Evolutionary conservation across 2,113 vertebrate genomes (phyloP), one percentile per base, ranked within the genome.

Genomic region (Paratilapia polleni): DNA sequence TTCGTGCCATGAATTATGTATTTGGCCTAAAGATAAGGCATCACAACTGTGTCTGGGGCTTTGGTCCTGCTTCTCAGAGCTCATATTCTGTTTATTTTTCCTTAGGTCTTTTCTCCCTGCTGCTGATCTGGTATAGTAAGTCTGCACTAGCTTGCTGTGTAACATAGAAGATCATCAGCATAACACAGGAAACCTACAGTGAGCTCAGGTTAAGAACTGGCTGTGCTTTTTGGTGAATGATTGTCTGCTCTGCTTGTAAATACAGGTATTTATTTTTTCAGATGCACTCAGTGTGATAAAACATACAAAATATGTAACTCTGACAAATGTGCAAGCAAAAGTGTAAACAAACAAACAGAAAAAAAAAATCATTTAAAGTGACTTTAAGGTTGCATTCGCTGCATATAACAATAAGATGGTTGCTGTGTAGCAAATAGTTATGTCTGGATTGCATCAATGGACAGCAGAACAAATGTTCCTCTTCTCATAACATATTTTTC

Each of bases 361-460:
- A 95, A 89, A 91, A 90, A 75, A 56, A 6, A 9, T 92, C 28
- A 85, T 94, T 81, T 89, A 95, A 92, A 96, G 96, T 90, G 94
- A 93, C 95, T 89, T 95, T 14, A 94, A 95, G 92, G 94, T 91
- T 97, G 96, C 96, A 96, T 97, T 97, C 96, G n/a, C 95, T 90
- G 60, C 66, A 88, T 88, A 95, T 95, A 95, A 95, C 94, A 95
- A 96, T 92, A 91, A 95, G 92, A 95, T 94, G 93, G 96, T 95
- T 95, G 89, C 94, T 76, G 14, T 62, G 95, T 4, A 94, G 94
- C 94, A 96, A 97, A 96, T 95, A 89, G 34, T 83, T 49, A 92
- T 95, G 96, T 95, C 94, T 95, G 95, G 94, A 97, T 96, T 96
- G 96, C 94, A 96, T 96, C 49, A 70, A 47, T 41, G 64, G 60